These are phyloP conservation scores for Camptogramma bilineatum DNA, from an alignment of 2,888 invertebrate species.

Conservation along the genomic window DNA sequence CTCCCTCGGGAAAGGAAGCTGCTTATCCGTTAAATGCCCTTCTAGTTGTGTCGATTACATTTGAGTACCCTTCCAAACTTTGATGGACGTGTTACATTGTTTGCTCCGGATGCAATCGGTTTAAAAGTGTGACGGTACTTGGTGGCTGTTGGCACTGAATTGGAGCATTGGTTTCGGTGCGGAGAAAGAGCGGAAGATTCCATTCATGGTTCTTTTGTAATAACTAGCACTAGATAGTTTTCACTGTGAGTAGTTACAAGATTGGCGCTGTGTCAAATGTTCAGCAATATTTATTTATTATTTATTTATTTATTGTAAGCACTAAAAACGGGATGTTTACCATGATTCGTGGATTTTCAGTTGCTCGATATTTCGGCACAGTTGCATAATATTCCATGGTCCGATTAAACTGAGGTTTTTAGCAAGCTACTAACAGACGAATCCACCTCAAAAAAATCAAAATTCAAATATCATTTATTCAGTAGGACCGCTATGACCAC, in stretches of 20 bases:
- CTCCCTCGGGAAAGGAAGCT: slow-evolving; percentile 81
- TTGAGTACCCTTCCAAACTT: slow-evolving; percentile 79
- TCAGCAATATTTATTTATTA: too few relatives aligned
- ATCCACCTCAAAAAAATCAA: too few relatives aligned
- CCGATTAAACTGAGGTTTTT: too few relatives aligned
- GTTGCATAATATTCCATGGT: too few relatives aligned
- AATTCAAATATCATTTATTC: too few relatives aligned
- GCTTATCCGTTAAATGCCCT: slow-evolving; percentile 81
- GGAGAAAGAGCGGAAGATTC: slow-evolving; percentile 36
- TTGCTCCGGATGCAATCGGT: slow-evolving; percentile 61
- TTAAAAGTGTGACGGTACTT: slow-evolving; percentile 49
- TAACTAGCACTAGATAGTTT: background rate
- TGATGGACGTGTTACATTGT: slow-evolving; percentile 79
- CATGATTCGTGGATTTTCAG: too few relatives aligned
- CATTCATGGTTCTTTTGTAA: slow-evolving; percentile 3
- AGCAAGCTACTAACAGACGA: too few relatives aligned
- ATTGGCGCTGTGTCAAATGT: too few relatives aligned
- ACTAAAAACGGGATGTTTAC: too few relatives aligned
- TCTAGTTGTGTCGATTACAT: slow-evolving; percentile 79
- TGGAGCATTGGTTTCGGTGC: slow-evolving; percentile 25
- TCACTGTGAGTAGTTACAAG: background rate
- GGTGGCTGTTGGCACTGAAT: slow-evolving; percentile 25
- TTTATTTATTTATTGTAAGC: too few relatives aligned
- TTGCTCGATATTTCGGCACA: too few relatives aligned
- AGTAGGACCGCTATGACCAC: too few relatives aligned